Evolutionary conservation across 2,888 invertebrate genomes (phyloP).

Genomic region (Crepidodera aurea): DNA sequence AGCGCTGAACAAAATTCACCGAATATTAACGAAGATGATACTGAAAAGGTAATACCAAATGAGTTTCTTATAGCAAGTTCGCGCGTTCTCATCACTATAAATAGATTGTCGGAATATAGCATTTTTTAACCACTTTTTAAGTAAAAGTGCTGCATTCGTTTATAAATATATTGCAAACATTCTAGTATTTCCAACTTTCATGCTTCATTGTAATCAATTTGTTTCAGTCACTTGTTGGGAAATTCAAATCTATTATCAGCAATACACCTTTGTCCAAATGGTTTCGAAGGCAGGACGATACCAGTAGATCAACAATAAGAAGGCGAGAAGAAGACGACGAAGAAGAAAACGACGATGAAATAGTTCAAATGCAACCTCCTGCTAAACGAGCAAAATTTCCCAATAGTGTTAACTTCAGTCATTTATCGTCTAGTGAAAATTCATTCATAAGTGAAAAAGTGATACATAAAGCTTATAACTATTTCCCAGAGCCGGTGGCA

Average conservation of each 20-base stretch:
- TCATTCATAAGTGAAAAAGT: conserved; percentile 22
- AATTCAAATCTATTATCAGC: conserved; percentile 69
- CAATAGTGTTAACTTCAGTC: conserved; percentile 23
- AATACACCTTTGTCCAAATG: conserved; percentile 69
- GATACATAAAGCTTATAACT: conserved; percentile 35
- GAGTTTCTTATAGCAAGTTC: conserved; percentile 51
- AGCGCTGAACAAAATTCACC: conserved; percentile 49
- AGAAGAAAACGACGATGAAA: conserved; percentile 48
- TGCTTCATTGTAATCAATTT: conserved; percentile 7
- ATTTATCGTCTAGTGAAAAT: conserved; percentile 17
- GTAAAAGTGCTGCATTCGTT: not conserved
- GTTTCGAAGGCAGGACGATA: conserved; percentile 58
- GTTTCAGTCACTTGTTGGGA: conserved; percentile 75
- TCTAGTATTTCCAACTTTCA: not conserved
- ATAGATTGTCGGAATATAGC: conserved; percentile 45
- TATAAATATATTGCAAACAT: not conserved
- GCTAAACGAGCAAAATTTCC: conserved; percentile 59
- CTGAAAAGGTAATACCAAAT: conserved; percentile 54
- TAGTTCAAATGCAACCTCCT: conserved; percentile 60
- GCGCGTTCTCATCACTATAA: conserved; percentile 59
- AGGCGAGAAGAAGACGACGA: conserved; percentile 59
- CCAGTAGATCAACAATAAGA: conserved; percentile 50
- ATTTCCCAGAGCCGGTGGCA: conserved; percentile 54
- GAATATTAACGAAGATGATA: conserved; percentile 48
- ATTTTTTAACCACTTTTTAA: conserved; percentile 21